phyloP scores from a whole-genome alignment of 2,797 vertebrate genomes.

The Coregonus sp. region DNA sequence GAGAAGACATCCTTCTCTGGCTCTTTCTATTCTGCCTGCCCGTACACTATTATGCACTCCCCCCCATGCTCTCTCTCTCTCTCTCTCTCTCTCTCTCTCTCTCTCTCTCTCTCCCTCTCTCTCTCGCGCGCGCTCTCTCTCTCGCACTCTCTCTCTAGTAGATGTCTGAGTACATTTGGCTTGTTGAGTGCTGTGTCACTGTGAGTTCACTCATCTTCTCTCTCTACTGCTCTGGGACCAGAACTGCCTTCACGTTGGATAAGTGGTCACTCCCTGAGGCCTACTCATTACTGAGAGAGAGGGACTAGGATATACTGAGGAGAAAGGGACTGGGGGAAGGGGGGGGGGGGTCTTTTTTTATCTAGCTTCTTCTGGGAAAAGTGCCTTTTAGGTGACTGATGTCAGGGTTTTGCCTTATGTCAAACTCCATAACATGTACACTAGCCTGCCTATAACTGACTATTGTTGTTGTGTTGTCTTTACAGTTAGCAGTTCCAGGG shows the following conservation, averaged over 20 bases:
- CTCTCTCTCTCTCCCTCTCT: conserved; percentile 20
- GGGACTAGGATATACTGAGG: conserved; percentile 14
- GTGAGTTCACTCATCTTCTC: conserved; percentile 42
- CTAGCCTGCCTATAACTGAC: neutral
- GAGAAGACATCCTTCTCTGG: neutral
- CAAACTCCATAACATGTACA: too few species aligned
- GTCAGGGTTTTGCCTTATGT: too few species aligned
- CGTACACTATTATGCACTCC: conserved; percentile 29
- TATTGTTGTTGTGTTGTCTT: neutral
- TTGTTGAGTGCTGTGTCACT: conserved; percentile 56
- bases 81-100: conserved; percentile 11
- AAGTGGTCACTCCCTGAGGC: conserved; percentile 21
- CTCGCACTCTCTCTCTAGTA: conserved; percentile 1
- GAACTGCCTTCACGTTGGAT: conserved; percentile 51
- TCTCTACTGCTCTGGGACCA: conserved; percentile 47
- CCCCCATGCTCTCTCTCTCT: conserved; percentile 9
- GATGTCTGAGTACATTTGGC: conserved; percentile 60
- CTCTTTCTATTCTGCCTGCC: conserved; percentile 28
- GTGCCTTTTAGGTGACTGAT: neutral
- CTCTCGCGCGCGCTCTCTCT: neutral
- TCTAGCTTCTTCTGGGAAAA: conserved; percentile 4
- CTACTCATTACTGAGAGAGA: neutral
- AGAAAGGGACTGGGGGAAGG: neutral
- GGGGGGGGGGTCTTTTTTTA: neutral
- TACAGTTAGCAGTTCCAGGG: conserved; percentile 30